Conservation (phyloP, 2,797 vertebrate species). For the Sebastes itinus region DNA sequence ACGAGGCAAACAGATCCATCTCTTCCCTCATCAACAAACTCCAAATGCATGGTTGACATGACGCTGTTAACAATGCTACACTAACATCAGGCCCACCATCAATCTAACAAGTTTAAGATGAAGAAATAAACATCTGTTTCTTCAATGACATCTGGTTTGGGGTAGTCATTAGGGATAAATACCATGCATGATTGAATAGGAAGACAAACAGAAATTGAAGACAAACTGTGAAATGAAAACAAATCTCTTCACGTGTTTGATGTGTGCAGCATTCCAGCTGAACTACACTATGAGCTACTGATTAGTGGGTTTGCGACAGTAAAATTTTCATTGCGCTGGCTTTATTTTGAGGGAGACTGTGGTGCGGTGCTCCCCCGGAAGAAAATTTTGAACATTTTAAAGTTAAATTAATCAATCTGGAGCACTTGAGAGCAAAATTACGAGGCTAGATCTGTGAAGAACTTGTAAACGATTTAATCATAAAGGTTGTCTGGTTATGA, state of each 20-base stretch:
- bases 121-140: background rate
- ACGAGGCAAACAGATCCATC: background rate
- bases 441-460: too few relatives aligned
- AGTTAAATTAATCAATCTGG: too few relatives aligned
- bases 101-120: background rate
- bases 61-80: background rate
- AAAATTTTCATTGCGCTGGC: background rate
- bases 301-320: background rate
- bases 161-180: background rate
- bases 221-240: background rate
- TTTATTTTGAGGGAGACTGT: background rate
- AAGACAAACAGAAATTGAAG: background rate
- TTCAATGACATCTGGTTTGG: background rate
- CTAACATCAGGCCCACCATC: background rate
- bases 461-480: too few relatives aligned
- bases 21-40: background rate
- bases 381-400: too few relatives aligned
- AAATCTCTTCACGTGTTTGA: background rate
- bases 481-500: too few relatives aligned
- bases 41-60: background rate
- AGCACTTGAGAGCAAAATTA: too few relatives aligned
- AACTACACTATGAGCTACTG: background rate
- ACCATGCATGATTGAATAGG: background rate
- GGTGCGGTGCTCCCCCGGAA: too few relatives aligned
- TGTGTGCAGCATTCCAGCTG: background rate